Percentiles rank a stretch among this genome's conserved stretches.
Evolutionary conservation across 1,140 invertebrate species (phyloP).

Genomic region (Zelostemma sp.): DNA sequence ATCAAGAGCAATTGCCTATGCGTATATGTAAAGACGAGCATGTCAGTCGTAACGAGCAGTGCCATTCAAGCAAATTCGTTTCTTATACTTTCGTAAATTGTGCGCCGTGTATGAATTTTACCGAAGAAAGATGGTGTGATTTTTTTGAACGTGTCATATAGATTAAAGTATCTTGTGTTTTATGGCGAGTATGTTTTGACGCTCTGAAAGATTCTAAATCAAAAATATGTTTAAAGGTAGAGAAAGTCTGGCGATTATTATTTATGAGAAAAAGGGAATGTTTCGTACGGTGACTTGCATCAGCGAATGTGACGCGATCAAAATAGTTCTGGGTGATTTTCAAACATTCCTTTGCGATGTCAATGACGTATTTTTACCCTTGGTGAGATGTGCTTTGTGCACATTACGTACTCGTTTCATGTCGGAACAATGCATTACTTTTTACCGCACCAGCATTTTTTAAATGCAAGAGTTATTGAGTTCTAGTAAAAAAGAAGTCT

Average conservation of each 20-base stretch:
- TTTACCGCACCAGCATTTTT: constrained; percentile 6
- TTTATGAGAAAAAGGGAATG: no score
- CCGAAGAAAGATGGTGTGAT: no score
- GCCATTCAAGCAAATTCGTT: constrained; percentile 28
- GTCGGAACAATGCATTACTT: constrained; percentile 5
- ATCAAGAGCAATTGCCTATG: no score
- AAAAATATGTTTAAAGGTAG: constrained; percentile 37
- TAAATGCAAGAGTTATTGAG: constrained; percentile 9
- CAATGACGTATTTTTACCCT: neutral
- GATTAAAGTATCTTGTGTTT: constrained; percentile 39
- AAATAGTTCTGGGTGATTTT: neutral
- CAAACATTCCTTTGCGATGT: neutral
- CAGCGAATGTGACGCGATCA: neutral
- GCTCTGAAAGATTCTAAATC: constrained; percentile 38
- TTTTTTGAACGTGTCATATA: constrained; percentile 28
- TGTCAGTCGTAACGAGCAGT: no score
- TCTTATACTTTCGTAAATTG: constrained; percentile 39
- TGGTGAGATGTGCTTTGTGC: neutral
- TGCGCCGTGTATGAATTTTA: constrained; percentile 42
- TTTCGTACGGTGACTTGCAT: constrained; percentile 24
- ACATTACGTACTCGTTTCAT: neutral
- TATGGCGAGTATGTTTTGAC: constrained; percentile 40
- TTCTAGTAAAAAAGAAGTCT: constrained; percentile 11
- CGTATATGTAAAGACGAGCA: no score
- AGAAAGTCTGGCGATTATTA: constrained; percentile 11